Percentiles rank a stretch among this genome's conserved stretches.
Conservation (phyloP, 1,140 invertebrate species). For the Pogonomyrmex californicus region DNA sequence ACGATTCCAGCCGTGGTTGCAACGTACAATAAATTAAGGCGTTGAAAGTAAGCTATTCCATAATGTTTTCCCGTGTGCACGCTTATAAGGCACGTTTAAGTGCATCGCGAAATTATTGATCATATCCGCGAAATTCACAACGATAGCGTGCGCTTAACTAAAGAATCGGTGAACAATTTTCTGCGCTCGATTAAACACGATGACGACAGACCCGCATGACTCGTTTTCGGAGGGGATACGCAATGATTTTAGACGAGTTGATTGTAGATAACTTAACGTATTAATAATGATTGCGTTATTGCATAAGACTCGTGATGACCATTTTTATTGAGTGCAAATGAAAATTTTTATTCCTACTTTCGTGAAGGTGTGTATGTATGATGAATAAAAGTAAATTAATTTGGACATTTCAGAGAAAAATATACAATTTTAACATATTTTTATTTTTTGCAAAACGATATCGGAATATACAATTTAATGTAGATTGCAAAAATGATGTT, state of each 20-base stretch:
- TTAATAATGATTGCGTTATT: not conserved
- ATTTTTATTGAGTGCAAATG: not conserved
- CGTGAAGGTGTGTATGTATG: not conserved
- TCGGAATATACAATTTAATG: too few relatives aligned
- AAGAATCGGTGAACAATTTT: conserved; percentile 66
- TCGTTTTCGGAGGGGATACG: not conserved
- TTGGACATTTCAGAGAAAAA: not conserved
- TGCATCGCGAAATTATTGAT: conserved; percentile 25
- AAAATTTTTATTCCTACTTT: not conserved
- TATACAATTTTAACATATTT: not conserved
- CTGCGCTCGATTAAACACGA: conserved; percentile 72
- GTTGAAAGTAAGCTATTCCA: conserved; percentile 20
- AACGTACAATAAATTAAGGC: conserved; percentile 2
- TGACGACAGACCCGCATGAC: conserved; percentile 64
- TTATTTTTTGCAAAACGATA: too few relatives aligned
- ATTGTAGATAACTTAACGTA: conserved; percentile 17
- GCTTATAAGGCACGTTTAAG: not conserved
- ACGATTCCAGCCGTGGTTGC: not conserved
- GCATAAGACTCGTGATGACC: not conserved
- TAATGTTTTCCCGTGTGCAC: not conserved
- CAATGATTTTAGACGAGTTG: conserved; percentile 30
- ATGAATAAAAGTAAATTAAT: conserved; percentile 12
- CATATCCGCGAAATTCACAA: not conserved
- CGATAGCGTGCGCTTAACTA: conserved; percentile 59
- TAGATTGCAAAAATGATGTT: too few relatives aligned